Evolutionary conservation across 2,113 vertebrate species (phyloP).

Genomic region (Bos javanicus): DNA sequence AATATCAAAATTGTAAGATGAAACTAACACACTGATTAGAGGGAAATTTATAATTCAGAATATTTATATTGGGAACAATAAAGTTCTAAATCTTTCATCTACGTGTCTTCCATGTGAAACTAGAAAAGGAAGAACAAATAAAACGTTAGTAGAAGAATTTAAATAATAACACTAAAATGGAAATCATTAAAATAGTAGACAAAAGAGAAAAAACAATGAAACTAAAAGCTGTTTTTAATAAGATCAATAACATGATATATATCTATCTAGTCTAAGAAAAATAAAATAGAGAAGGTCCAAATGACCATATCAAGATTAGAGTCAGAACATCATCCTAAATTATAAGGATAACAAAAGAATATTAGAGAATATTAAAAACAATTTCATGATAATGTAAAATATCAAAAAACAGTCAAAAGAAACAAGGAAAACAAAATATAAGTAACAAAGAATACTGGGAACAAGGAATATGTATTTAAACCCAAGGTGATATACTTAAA

Average conservation of each 20-base stretch:
- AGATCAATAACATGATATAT: not conserved
- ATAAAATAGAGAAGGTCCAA: not conserved
- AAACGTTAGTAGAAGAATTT: not conserved
- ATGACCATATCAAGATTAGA: not conserved
- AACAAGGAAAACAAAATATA: not conserved
- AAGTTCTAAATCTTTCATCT: not conserved
- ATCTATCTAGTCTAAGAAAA: not conserved
- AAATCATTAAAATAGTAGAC: not conserved
- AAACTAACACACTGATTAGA: not conserved
- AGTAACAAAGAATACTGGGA: not conserved
- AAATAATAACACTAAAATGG: not conserved
- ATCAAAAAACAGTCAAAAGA: not conserved
- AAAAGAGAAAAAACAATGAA: not conserved
- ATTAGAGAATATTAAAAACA: not conserved
- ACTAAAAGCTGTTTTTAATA: not conserved
- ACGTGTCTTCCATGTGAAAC: not conserved
- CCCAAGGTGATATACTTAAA: not conserved
- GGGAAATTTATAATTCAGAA: not conserved
- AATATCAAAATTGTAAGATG: not conserved
- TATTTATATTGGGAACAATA: not conserved
- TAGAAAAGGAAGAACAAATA: not conserved
- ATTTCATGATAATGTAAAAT: not conserved
- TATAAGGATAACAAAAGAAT: not conserved
- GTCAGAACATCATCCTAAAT: not conserved
- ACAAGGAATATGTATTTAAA: not conserved